Conservation (phyloP, 2,888 invertebrate species). For the Lasius platythorax region DNA sequence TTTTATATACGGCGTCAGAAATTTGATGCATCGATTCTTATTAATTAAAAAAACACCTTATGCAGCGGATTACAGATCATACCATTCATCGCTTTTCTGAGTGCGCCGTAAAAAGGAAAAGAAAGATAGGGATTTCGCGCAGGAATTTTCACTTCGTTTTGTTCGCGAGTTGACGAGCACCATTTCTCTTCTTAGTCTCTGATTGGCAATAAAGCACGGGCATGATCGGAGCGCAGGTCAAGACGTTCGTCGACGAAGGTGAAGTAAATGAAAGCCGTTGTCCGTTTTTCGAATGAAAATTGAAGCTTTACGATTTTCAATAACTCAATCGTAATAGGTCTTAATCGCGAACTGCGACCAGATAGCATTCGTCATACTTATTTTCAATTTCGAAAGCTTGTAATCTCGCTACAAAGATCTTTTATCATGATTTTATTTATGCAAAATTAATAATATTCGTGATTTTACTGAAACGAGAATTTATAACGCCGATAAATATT, state of each 20-base stretch:
- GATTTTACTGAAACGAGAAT: neutral
- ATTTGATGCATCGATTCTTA: conserved; percentile 52
- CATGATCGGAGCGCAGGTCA: conserved; percentile 66
- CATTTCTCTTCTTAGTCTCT: conserved; percentile 60
- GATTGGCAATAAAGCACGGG: conserved; percentile 75
- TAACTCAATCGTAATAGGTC: conserved; percentile 36
- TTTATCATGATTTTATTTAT: neutral
- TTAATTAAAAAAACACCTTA: conserved; percentile 61
- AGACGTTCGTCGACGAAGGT: conserved; percentile 53
- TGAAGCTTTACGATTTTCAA: conserved; percentile 35
- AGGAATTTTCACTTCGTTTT: conserved; percentile 67
- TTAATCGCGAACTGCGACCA: neutral
- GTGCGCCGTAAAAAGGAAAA: conserved; percentile 19
- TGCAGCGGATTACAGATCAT: conserved; percentile 45
- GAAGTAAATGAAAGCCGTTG: conserved; percentile 58
- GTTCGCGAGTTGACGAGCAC: conserved; percentile 64
- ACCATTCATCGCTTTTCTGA: conserved; percentile 27
- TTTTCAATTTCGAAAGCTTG: neutral
- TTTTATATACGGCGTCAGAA: conserved; percentile 13
- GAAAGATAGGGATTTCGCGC: conserved; percentile 22
- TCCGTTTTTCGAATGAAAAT: conserved; percentile 49
- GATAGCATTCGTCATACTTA: neutral
- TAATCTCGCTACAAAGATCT: neutral
- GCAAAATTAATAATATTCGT: neutral
- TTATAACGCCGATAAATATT: neutral